Evolutionary conservation across 2,113 vertebrate genomes (phyloP), one percentile per base, ranked within the genome.

Genomic region (Paraplagusia blochii): DNA sequence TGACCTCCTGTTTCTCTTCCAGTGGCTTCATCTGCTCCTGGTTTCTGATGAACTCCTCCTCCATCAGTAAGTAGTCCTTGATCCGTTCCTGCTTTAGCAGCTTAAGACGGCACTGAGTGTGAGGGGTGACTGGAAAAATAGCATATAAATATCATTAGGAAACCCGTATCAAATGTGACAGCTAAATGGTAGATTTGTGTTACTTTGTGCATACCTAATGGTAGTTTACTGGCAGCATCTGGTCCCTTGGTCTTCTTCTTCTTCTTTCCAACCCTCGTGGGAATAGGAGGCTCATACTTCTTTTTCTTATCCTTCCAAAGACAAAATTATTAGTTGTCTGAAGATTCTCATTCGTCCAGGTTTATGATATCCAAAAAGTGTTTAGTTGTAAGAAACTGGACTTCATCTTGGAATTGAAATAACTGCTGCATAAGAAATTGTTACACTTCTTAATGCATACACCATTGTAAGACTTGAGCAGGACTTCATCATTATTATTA

Each of bases 21-120:
- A 98, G 81, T 13, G 97, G 97, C 77, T 99, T 99, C 95, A 99
- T 98, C 60, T 98, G 95, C 72, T 99, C 97, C 87, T 99, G 97
- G 76, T 99, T 99, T 70, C 97, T 90, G 83, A 99, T 99, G 81
- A 99, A 99, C 67, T 99, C 96, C 74, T 99, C 96, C 71, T 99
- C 97, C 97, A 99, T 99, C 62, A 99, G 85, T 16, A 99, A 91
- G 4, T 98, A 99, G 76, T 99, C 97, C 87, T 99, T 99, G 81
- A 99, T 99, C 54, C 96, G 91, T 80, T 99, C 97, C 74, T 96
- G 79, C 52, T 99, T 99, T 72, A 99, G 63, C 49, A 99, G 76
- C 75, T 99, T 99, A 64, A 99, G 88, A 5, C 96, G 91, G 84
- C 97, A 99, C 54, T 99, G 96, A 45, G 96, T 99, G 53, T 99